phyloP scores from a whole-genome alignment of 2,888 invertebrate species.

The Drosophila crucigera region DNA sequence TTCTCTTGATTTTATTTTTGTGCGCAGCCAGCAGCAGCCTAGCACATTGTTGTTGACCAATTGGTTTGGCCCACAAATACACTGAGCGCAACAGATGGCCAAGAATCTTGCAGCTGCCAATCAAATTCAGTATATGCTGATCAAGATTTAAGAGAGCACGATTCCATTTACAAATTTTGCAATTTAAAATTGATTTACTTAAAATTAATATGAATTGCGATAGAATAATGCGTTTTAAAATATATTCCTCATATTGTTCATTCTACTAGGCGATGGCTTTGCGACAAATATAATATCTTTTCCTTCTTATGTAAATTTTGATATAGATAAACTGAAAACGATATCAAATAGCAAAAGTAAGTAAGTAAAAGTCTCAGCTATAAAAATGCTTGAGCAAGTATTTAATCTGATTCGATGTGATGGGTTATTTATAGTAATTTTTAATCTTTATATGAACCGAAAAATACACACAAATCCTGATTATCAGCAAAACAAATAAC shows the following conservation, averaged over 20 bases:
- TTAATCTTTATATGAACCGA: conserved; percentile 7
- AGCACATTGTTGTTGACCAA: conserved; percentile 5
- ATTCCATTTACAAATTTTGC: background rate
- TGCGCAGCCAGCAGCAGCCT: background rate
- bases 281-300: background rate
- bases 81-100: background rate
- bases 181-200: background rate
- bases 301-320: background rate
- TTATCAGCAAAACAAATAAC: conserved; percentile 21
- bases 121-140: background rate
- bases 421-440: background rate
- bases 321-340: background rate
- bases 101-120: background rate
- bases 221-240: background rate
- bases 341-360: conserved; percentile 12
- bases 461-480: conserved; percentile 1
- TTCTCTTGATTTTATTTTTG: background rate
- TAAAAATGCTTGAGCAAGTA: background rate
- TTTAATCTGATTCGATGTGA: background rate
- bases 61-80: background rate
- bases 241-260: too few species aligned
- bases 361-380: background rate
- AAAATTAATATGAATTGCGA: background rate
- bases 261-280: background rate
- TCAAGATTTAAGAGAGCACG: background rate